phyloP scores from a whole-genome alignment of 2,113 vertebrate genomes.

The Panthera tigris region DNA sequence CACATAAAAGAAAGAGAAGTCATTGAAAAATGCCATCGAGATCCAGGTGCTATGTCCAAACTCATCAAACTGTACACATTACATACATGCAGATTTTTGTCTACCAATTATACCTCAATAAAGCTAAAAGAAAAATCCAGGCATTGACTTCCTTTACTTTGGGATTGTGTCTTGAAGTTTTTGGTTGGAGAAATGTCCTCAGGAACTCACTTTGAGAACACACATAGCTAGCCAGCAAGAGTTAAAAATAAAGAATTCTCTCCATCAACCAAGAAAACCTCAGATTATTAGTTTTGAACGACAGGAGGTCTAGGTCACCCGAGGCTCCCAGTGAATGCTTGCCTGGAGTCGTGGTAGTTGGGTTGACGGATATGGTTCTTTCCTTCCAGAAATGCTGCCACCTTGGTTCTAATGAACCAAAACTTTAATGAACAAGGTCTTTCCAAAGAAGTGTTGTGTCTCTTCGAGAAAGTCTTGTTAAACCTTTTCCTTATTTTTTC shows the following conservation, averaged over 20 bases:
- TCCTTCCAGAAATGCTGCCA: neutral
- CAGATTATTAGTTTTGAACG: neutral
- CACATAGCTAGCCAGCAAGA: neutral
- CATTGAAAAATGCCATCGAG: neutral
- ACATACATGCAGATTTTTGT: neutral
- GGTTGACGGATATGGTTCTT: neutral
- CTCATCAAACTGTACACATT: neutral
- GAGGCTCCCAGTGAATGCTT: neutral
- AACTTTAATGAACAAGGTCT: neutral
- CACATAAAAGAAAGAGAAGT: neutral
- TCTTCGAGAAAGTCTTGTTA: slow-evolving; percentile 68
- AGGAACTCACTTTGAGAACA: neutral
- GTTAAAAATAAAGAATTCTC: neutral
- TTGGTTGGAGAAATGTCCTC: neutral
- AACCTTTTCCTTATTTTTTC: neutral
- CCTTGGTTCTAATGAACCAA: slow-evolving; percentile 50
- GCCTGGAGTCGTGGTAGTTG: neutral
- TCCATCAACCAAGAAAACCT: neutral
- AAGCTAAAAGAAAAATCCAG: neutral
- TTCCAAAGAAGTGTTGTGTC: neutral
- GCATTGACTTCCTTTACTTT: neutral
- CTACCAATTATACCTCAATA: neutral
- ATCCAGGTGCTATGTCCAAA: neutral
- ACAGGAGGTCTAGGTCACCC: neutral
- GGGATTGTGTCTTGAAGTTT: neutral